Percentiles rank a stretch among this genome's conserved stretches.
phyloP scores from a whole-genome alignment of 37 sponge, comb jelly and placozoan species.

The Petrosia ficiformis region DNA sequence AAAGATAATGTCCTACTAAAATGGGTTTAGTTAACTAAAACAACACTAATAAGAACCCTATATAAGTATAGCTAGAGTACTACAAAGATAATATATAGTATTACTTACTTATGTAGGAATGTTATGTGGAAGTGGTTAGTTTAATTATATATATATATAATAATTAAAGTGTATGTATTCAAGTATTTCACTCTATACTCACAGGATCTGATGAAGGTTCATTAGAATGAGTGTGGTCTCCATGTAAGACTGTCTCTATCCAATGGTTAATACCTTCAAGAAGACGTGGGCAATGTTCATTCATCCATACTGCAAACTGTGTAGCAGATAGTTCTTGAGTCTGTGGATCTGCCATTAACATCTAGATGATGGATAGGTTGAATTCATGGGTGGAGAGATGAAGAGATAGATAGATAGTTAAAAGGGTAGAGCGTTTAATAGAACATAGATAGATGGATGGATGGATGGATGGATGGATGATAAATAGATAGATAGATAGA shows the following conservation, averaged over 20 bases:
- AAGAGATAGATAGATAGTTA: background rate
- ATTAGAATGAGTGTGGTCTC: background rate
- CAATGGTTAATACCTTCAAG: constrained; percentile 57
- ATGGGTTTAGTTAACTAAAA: no score
- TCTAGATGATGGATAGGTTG: background rate
- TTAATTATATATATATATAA: no score
- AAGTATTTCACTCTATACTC: no score
- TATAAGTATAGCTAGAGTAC: no score
- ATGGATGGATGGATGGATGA: no score
- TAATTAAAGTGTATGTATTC: no score
- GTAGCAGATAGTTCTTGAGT: constrained; percentile 14
- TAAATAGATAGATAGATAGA: background rate
- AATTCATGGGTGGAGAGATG: background rate
- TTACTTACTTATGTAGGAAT: no score
- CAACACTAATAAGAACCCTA: no score
- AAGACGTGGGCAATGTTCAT: constrained; percentile 44
- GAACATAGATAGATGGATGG: background rate
- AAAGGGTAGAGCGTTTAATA: background rate
- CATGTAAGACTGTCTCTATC: constrained; percentile 32
- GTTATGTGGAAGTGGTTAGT: no score
- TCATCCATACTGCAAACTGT: constrained; percentile 43
- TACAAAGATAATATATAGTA: no score
- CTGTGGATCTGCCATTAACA: background rate
- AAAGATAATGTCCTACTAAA: no score
- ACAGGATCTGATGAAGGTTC: no score